Evolutionary conservation across 2,888 invertebrate species (phyloP), one percentile per base, ranked within the genome.

Genomic region (Calliopum simillimum): DNA sequence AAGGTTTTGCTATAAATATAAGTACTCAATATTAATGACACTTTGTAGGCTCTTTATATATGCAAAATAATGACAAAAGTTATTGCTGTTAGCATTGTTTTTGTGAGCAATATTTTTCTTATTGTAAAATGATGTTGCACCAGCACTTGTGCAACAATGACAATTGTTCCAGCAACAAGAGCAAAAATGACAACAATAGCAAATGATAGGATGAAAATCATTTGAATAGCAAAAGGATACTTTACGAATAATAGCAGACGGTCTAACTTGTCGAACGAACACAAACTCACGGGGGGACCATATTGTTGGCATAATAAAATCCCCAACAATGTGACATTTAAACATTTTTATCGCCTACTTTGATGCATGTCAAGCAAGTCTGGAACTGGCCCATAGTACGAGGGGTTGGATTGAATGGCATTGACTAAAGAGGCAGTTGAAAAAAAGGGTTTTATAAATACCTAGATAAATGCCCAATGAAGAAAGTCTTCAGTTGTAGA

Each of bases 301-400:
- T n/a, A n/a, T 61, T 46, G 23, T 46, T 61, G 61, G 44, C 44
- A 44, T 23, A 46, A 47, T 61, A 16, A 61, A 61, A 61, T 46
- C 67, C n/a, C 16, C 33, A 49, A 21, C 58, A 59, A 59, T 59
- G 67, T 67, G 67, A 49, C 67, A 59, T 33, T 59, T 58, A 41
- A 49, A 67, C 67, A 67, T 59, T 33, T 67, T 67, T 67, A 67
- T 67, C 67, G 67, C 59, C 67, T 59, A 49, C 49, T 67, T 58
- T 67, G 67, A 67, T 59, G 33, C 14, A 59, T 59, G 49, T 59
- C 49, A 49, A 55, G 65, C 23, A 41, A 16, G 33, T 47, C 12
- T 14, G 44, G 14, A 56, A 23, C 14, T n/a, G 33, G 25, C 56
- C 3, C 49, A 14, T 23, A 16, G 25, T 25, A 1, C 6, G 56